Evolutionary conservation across 2,888 invertebrate genomes (phyloP).

Genomic region (Clanis bilineata): DNA sequence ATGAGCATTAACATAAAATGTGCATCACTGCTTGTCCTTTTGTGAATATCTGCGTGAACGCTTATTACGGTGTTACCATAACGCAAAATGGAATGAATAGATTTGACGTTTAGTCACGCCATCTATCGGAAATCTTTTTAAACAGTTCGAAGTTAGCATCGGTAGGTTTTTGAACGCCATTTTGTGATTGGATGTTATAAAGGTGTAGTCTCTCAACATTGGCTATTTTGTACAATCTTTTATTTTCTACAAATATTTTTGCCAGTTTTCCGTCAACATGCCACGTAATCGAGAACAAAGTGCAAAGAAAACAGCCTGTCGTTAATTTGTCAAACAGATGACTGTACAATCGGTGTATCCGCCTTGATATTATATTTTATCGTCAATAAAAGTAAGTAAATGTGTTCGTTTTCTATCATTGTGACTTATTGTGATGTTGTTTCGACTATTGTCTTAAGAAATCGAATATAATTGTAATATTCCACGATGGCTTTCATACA

Average conservation of each 20-base stretch:
- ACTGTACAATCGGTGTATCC: slow-evolving; percentile 74
- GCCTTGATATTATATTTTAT: slow-evolving; percentile 61
- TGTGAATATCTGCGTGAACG: too few species aligned
- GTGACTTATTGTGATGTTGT: not conserved
- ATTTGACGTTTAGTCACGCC: not conserved
- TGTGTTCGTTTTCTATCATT: slow-evolving; percentile 24
- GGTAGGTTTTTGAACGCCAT: slow-evolving; percentile 6
- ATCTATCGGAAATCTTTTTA: slow-evolving; percentile 6
- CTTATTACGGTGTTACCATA: too few species aligned
- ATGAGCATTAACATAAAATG: too few species aligned
- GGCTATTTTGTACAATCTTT: not conserved
- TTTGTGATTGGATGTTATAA: slow-evolving; percentile 18
- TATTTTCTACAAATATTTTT: not conserved
- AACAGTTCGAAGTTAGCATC: not conserved
- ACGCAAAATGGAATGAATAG: not conserved
- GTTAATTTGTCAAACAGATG: slow-evolving; percentile 69
- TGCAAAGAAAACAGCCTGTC: slow-evolving; percentile 59
- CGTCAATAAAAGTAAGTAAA: slow-evolving; percentile 61
- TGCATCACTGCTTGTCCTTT: too few species aligned
- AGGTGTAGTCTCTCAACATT: not conserved
- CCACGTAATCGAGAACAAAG: slow-evolving; percentile 51
- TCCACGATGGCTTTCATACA: slow-evolving; percentile 22
- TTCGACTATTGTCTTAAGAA: not conserved
- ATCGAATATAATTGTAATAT: not conserved
- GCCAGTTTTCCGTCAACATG: slow-evolving; percentile 19